Percentiles rank a stretch among this genome's conserved stretches.
Evolutionary conservation across 2,797 vertebrate species (phyloP).

Genomic region (Setipinna tenuifilis): DNA sequence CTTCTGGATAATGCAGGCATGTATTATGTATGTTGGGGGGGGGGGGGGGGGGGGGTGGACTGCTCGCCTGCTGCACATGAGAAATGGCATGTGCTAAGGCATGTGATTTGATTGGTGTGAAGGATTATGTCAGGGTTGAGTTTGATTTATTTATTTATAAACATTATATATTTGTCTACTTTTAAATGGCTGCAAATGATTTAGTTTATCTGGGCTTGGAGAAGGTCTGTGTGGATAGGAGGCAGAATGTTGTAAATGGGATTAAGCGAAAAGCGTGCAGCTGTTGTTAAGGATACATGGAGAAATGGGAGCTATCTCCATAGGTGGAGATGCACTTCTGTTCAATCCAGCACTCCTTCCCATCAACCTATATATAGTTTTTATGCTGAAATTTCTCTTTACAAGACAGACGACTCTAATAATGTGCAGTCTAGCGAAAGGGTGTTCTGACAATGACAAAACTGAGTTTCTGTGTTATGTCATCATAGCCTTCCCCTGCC

Average conservation of each 20-base stretch:
- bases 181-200: not conserved
- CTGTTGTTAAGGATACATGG: not conserved
- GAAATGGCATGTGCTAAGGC: not conserved
- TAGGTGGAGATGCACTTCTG: not conserved
- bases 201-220: not conserved
- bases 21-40: conserved; percentile 14
- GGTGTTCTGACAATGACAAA: not conserved
- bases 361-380: not conserved
- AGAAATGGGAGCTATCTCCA: not conserved
- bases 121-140: not conserved
- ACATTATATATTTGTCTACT: not conserved
- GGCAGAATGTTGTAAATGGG: not conserved
- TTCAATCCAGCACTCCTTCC: not conserved
- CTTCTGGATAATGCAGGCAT: not conserved
- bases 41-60: not conserved
- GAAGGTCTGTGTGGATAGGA: not conserved
- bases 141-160: not conserved
- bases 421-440: not conserved
- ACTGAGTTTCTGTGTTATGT: not conserved
- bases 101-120: not conserved
- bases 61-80: not conserved
- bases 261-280: not conserved
- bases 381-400: not conserved
- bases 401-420: not conserved
- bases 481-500: not conserved